A percentile compares a stretch with the other conserved stretches of the same genome.
These are phyloP conservation scores for Nomada fucata DNA, from an alignment of 2,888 invertebrate species.

Conservation along the genomic window DNA sequence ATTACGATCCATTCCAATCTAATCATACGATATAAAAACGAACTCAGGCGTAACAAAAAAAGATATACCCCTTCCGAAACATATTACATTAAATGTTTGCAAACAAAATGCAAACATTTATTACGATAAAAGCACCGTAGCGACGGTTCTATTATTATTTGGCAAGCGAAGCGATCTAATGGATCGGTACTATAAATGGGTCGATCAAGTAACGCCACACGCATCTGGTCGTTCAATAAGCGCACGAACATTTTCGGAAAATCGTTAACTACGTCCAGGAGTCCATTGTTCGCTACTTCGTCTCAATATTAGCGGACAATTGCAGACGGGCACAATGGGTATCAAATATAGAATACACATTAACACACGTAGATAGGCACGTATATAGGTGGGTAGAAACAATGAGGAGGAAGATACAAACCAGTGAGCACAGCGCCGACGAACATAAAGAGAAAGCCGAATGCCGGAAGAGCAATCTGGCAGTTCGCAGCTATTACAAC, in stretches of 20 bases:
- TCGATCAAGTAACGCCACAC: neutral
- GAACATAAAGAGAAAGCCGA: slow-evolving; percentile 90
- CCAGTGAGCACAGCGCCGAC: slow-evolving; percentile 91
- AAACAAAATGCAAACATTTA: neutral
- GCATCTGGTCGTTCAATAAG: neutral
- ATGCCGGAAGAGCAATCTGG: slow-evolving; percentile 91
- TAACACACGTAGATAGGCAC: neutral
- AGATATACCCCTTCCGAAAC: too few relatives aligned
- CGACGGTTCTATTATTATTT: neutral
- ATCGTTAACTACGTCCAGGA: neutral
- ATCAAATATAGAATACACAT: slow-evolving; percentile 13
- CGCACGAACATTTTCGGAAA: neutral
- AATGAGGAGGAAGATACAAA: slow-evolving; percentile 80
- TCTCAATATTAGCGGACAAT: slow-evolving; percentile 23
- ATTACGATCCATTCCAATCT: too few relatives aligned
- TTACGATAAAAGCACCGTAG: neutral
- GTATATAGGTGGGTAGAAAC: neutral
- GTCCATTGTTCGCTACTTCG: neutral
- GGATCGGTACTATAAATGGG: neutral
- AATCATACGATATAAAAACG: too few relatives aligned
- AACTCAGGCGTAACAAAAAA: too few relatives aligned
- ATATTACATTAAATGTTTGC: too few relatives aligned
- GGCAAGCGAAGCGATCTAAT: neutral
- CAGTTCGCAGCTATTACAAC: slow-evolving; percentile 92
- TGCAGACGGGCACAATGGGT: slow-evolving; percentile 1